Percentiles rank a stretch among this genome's conserved stretches.
These are phyloP conservation scores for Psilopsiagon aymara DNA, from an alignment of 2,113 vertebrate genomes.

Conservation along the genomic window DNA sequence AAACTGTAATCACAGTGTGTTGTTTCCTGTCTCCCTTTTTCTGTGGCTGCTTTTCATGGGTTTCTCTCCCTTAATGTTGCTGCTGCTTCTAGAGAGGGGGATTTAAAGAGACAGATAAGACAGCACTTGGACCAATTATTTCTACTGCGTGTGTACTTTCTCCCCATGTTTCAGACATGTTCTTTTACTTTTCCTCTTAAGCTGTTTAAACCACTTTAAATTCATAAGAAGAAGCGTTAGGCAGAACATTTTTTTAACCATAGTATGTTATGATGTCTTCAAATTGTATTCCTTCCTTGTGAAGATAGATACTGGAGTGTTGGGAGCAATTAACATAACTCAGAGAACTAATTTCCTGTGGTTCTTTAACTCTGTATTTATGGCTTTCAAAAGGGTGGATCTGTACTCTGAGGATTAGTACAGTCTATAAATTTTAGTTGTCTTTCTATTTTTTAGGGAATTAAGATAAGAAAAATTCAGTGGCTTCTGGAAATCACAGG, in stretches of 20 bases:
- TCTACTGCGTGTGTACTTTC: not conserved
- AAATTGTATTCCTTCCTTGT: slow-evolving; percentile 28
- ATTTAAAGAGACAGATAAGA: slow-evolving; percentile 49
- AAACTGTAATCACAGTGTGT: not conserved
- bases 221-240: not conserved
- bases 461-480: slow-evolving; percentile 53
- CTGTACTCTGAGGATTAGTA: slow-evolving; percentile 47
- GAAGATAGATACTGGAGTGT: slow-evolving; percentile 44
- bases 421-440: slow-evolving; percentile 51
- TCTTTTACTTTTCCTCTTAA: not conserved
- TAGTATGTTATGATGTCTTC: slow-evolving; percentile 45
- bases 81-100: not conserved
- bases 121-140: slow-evolving; percentile 13
- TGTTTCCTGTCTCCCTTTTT: not conserved
- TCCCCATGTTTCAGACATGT: not conserved
- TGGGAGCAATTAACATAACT: slow-evolving; percentile 69
- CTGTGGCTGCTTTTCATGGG: not conserved
- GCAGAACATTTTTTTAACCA: not conserved
- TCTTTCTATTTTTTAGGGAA: slow-evolving; percentile 27
- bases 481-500: not conserved
- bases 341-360: slow-evolving; percentile 61
- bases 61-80: not conserved
- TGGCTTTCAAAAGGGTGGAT: slow-evolving; percentile 44
- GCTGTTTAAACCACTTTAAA: slow-evolving; percentile 26
- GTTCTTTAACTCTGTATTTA: slow-evolving; percentile 57